Evolutionary conservation across 2,888 invertebrate species (phyloP).

Genomic region (Agonopterix arenella): DNA sequence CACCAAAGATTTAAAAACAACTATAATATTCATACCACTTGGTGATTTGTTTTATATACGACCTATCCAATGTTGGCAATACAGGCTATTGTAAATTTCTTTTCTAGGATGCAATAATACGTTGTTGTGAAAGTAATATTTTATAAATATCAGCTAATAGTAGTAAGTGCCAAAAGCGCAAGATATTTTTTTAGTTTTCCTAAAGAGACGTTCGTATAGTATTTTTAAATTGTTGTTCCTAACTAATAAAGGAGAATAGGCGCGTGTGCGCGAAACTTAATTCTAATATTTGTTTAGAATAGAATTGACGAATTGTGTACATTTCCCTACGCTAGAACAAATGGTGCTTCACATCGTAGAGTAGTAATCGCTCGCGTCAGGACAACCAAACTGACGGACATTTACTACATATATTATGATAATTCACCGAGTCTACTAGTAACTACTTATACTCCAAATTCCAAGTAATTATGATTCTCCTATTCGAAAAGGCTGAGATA

Average conservation of each 20-base stretch:
- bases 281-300: constrained; percentile 63
- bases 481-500: constrained; percentile 75
- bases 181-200: constrained; percentile 57
- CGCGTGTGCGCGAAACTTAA: constrained; percentile 56
- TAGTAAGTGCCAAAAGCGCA: constrained; percentile 70
- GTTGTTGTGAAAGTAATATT: constrained; percentile 6
- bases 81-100: not conserved
- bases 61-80: not conserved
- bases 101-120: not conserved
- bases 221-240: constrained; percentile 74
- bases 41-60: not conserved
- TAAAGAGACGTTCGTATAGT: constrained; percentile 61
- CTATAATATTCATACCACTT: not conserved
- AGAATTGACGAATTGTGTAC: constrained; percentile 70
- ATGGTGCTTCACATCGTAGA: constrained; percentile 75
- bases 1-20: constrained; percentile 6
- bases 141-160: constrained; percentile 36
- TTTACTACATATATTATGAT: constrained; percentile 35
- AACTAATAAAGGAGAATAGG: constrained; percentile 64
- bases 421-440: constrained; percentile 67
- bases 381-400: constrained; percentile 23
- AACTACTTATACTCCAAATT: constrained; percentile 67
- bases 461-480: constrained; percentile 68
- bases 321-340: constrained; percentile 77
- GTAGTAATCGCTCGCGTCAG: constrained; percentile 34